These are phyloP conservation scores for Axinella damicornis DNA, from an alignment of 37 sponge, comb jelly and placozoan genomes.

Conservation along the genomic window DNA sequence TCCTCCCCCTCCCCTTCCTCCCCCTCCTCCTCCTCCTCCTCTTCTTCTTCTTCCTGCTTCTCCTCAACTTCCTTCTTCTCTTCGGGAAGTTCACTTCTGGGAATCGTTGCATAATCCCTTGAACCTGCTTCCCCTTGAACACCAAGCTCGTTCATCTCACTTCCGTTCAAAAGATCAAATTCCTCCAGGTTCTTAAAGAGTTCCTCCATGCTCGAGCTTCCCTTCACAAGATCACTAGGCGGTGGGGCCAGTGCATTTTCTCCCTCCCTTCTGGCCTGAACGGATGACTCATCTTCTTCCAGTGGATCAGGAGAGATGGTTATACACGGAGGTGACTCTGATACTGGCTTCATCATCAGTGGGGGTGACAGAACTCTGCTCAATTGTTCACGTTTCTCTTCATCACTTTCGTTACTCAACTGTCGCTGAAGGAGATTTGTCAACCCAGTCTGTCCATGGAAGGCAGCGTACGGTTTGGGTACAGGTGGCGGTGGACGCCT, in stretches of 20 bases:
- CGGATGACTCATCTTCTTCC: neutral
- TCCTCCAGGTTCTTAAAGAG: constrained; percentile 65
- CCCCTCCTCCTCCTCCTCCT: constrained; percentile 14
- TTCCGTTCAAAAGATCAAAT: constrained; percentile 44
- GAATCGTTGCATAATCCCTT: constrained; percentile 52
- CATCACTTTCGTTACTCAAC: neutral
- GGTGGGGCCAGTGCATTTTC: neutral
- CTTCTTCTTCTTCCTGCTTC: constrained; percentile 33
- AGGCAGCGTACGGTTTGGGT: neutral
- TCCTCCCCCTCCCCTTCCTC: constrained; percentile 14
- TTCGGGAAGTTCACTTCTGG: constrained; percentile 21
- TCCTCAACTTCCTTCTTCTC: neutral
- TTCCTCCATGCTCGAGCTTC: constrained; percentile 66
- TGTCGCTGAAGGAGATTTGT: neutral
- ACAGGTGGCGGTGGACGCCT: neutral
- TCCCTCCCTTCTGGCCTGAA: constrained; percentile 4
- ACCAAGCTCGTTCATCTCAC: neutral
- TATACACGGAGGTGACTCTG: neutral
- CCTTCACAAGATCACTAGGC: neutral
- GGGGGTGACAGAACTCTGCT: neutral
- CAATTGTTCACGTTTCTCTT: neutral
- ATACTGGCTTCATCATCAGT: neutral
- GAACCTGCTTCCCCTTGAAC: neutral
- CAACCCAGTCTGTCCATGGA: neutral
- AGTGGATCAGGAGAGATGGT: neutral